These are phyloP conservation scores for Thamnophis sirtalis DNA, from an alignment of 2,113 vertebrate genomes.

Conservation along the genomic window DNA sequence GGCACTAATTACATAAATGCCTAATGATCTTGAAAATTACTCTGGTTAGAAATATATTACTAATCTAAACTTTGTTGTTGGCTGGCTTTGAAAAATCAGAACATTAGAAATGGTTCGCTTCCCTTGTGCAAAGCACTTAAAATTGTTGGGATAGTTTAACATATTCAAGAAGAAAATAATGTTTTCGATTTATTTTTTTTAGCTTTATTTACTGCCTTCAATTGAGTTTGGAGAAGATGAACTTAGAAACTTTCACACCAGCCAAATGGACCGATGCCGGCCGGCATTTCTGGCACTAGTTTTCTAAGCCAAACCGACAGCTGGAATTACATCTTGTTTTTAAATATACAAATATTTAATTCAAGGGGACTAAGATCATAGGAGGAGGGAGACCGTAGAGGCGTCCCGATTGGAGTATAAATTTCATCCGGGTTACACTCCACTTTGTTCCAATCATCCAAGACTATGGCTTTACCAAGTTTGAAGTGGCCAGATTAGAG, in stretches of 20 bases:
- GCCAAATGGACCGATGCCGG: not conserved
- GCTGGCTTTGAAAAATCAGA: constrained; percentile 87
- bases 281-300: not conserved
- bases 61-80: constrained; percentile 95
- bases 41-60: constrained; percentile 89
- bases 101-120: constrained; percentile 88
- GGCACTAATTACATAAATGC: constrained; percentile 93
- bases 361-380: not conserved
- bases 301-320: not conserved
- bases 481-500: not conserved
- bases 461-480: not conserved
- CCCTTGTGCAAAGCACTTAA: constrained; percentile 77
- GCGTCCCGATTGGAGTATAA: not conserved
- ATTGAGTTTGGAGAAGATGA: constrained; percentile 48
- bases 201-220: constrained; percentile 74
- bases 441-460: not conserved
- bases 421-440: not conserved
- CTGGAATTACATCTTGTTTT: not conserved
- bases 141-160: constrained; percentile 77
- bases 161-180: constrained; percentile 75
- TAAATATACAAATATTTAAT: not conserved
- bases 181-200: constrained; percentile 31
- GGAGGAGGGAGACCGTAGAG: not conserved
- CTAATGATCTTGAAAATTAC: constrained; percentile 93
- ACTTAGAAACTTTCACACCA: constrained; percentile 58